Base-by-base conservation (phyloP, 1,140 invertebrate species). In the Wasmannia auropunctata region DNA sequence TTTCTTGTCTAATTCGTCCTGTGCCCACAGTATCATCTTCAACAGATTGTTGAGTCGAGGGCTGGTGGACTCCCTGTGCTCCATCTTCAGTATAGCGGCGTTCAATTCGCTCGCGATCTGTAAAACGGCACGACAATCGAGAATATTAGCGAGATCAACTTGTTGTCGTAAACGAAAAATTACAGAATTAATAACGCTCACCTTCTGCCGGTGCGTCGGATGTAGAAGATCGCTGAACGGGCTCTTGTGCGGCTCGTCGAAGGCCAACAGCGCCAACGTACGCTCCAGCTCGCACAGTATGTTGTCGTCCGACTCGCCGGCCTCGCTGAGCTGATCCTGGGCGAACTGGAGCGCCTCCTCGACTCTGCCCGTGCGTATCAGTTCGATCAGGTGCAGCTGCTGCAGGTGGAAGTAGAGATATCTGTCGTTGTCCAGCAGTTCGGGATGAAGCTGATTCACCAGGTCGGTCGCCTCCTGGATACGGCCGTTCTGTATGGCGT, bases 101-200 rank as follows among this genome's bases (percentile, higher is more conserved):
- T 99, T 99, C 8, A 99, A 95, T 96, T 99, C 98, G 96, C 98
- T 99, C 16, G 99, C 99, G 92, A 99, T 98, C 98, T 99, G 92
- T 34, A 65, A 95, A 95, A 56, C 5, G 62, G 74, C 31, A 54
- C 34, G 60, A 69, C 88, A 80, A 85, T 16, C 19, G 11, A 72
- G 8, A 34, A 37, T n/a, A n/a, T 63, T 46, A 86, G 56, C 46
- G 37, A 67, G 65, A 34, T 19, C 6, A 16, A 56, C 3, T 80
- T 34, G n/a, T n/a, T n/a, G n/a, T n/a, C n/a, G n/a, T n/a, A n/a
- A 81, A 19, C 19, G 10, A 67, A 40, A 19, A 4, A n/a, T n/a
- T n/a, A n/a, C 0, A 43, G 49, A 51, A 37, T 0, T 51, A 51
- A 11, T 28, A 83, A 79, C 89, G 54, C 58, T 93, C 95, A 98